Conservation (phyloP, 2,797 vertebrate genomes). For the Paedocypris micromegethes region DNA sequence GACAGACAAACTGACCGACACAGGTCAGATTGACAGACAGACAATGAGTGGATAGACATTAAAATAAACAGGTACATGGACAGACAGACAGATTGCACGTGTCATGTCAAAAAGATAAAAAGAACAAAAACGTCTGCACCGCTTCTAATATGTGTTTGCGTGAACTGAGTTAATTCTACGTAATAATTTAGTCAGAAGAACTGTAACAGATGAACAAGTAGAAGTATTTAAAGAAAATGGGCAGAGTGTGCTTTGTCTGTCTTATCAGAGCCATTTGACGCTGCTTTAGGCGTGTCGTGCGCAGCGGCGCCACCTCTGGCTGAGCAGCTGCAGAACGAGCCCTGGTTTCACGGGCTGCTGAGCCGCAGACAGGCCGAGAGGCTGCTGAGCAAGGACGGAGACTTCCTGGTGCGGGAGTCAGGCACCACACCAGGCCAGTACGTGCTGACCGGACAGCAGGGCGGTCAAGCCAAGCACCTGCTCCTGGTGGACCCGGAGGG, state of each 20-base stretch:
- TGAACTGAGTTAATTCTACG: too few species aligned
- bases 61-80: too few species aligned
- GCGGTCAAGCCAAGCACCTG: conserved; percentile 89
- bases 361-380: conserved; percentile 87
- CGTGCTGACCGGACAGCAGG: conserved; percentile 91
- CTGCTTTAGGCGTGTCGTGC: conserved; percentile 76
- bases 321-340: conserved; percentile 84
- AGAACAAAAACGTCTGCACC: too few species aligned
- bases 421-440: conserved; percentile 93
- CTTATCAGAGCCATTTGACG: conserved; percentile 86
- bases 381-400: conserved; percentile 83
- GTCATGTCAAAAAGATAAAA: too few species aligned
- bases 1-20: too few species aligned
- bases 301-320: conserved; percentile 77
- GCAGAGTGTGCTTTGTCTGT: not conserved
- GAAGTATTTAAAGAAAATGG: not conserved
- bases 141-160: too few species aligned
- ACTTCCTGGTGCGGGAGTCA: conserved; percentile 94
- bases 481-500: conserved; percentile 94
- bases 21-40: too few species aligned
- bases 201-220: not conserved
- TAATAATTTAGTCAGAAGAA: not conserved
- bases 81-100: too few species aligned
- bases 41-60: too few species aligned
- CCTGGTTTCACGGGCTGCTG: conserved; percentile 92